Conservation (phyloP, 2,113 vertebrate genomes). For the Cinclus mexicanus region DNA sequence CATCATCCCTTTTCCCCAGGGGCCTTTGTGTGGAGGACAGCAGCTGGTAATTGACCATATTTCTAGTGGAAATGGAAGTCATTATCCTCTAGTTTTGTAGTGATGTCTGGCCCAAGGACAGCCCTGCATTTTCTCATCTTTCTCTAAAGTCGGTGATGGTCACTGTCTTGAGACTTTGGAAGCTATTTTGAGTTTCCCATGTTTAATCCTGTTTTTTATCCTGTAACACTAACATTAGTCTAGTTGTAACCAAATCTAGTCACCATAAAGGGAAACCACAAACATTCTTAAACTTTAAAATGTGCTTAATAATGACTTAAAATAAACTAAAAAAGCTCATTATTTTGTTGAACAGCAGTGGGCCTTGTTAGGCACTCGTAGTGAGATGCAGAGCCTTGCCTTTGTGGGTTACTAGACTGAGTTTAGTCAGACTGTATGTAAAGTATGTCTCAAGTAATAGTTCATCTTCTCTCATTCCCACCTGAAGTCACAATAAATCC, state of each 20-base stretch:
- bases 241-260: background rate
- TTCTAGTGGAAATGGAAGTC: background rate
- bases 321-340: background rate
- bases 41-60: background rate
- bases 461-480: background rate
- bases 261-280: background rate
- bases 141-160: background rate
- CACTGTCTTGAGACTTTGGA: background rate
- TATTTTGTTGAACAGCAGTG: background rate
- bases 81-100: background rate
- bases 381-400: background rate
- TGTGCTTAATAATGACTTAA: background rate
- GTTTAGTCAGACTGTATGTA: background rate
- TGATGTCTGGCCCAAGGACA: background rate
- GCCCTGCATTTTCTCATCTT: background rate
- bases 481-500: background rate
- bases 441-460: background rate
- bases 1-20: background rate
- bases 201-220: background rate
- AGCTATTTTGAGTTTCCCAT: background rate
- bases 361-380: background rate
- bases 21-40: background rate
- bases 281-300: background rate
- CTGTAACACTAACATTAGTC: rapidly evolving
- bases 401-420: background rate